Evolutionary conservation across 2,797 vertebrate species (phyloP), one percentile per base, ranked within the genome.

Genomic region (Apogon talboti): DNA sequence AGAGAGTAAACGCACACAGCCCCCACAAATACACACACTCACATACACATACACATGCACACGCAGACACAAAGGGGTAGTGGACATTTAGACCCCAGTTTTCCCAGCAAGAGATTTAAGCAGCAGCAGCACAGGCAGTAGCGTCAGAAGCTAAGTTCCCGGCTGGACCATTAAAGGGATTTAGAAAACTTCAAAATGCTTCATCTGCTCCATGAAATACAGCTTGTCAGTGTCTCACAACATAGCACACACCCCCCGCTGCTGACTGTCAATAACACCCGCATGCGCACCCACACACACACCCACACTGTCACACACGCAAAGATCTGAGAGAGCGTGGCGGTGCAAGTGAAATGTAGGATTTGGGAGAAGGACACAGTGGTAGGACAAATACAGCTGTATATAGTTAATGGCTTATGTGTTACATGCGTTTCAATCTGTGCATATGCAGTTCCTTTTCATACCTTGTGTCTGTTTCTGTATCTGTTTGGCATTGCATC

Each of bases 171-270:
- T 86, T 86, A 90, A 92, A 87, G 65, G 87, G 89, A 92, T 90
- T 92, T 84, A 80, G 84, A 84, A 64, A 82, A 92, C 81, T 92
- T 93, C 85, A 88, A 92, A 91, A 91, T 90, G 84, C 79, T 88
- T 88, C 82, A 83, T 90, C 84, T 89, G 78, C 71, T 80, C 87
- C 87, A 84, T 92, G 89, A 92, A 92, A 93, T 90, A 63, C 69
- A 84, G 78, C 86, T 85, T 90, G 91, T 93, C 89, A 92, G 83
- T 75, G 83, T 87, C 82, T 80, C 84, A 79, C 76, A 78, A 79
- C 69, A 81, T 56, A 84, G 74, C 80, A 69, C 77, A 50, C 67
- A 81, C 66, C 57, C 83, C 76, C 85, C 1, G 54, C 83, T 79
- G 77, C 74, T 82, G 61, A 81, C 82, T 82, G 84, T 85, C 84